A percentile compares a stretch with the other conserved stretches of the same genome.
Evolutionary conservation across 1,140 invertebrate species (phyloP).

Genomic region (Venustaconcha ellipsiformis): DNA sequence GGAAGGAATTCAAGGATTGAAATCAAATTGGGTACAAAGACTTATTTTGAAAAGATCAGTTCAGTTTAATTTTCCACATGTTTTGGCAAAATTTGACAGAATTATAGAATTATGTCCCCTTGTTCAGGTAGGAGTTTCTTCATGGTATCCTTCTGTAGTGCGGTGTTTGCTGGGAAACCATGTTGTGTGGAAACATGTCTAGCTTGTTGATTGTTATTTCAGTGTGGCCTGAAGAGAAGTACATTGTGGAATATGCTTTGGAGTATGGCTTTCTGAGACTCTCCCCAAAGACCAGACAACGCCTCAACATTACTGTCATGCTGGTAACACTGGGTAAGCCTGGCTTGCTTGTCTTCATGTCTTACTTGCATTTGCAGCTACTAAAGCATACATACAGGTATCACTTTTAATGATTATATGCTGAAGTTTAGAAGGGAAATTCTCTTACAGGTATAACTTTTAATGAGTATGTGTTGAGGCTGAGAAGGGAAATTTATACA

Average conservation of each 20-base stretch:
- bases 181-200: not conserved
- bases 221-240: slow-evolving; percentile 90
- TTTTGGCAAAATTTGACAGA: too few species aligned
- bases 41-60: too few species aligned
- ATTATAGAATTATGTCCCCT: slow-evolving; percentile 7
- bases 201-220: slow-evolving; percentile 37
- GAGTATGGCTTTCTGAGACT: slow-evolving; percentile 97
- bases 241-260: slow-evolving; percentile 97
- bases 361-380: too few species aligned
- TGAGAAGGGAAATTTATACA: too few species aligned
- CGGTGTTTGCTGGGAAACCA: not conserved
- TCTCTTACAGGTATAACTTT: too few species aligned
- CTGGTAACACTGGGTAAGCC: slow-evolving; percentile 81
- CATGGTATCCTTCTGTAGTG: not conserved
- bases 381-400: too few species aligned
- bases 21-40: too few species aligned
- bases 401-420: too few species aligned
- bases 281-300: slow-evolving; percentile 84
- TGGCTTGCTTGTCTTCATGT: not conserved
- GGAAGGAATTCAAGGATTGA: too few species aligned
- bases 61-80: too few species aligned
- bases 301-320: slow-evolving; percentile 92
- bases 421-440: too few species aligned
- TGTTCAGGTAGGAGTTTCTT: slow-evolving; percentile 34
- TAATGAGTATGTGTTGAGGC: too few species aligned